Evolutionary conservation across 1,140 invertebrate species (phyloP).

Genomic region (Hylyphantes graminicola): DNA sequence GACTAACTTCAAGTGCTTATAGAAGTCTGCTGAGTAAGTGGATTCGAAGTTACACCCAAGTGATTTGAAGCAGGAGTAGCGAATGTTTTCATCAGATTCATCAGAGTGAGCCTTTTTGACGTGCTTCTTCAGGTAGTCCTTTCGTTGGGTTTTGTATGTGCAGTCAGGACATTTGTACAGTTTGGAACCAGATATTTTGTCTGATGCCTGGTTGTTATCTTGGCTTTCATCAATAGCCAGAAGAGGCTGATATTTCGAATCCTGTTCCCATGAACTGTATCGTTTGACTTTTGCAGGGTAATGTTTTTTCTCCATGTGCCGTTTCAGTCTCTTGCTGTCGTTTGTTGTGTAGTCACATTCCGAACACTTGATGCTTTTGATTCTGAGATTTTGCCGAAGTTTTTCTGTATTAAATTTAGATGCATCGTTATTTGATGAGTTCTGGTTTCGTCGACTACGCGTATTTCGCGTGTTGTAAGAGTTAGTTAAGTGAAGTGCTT

Average conservation of each 20-base stretch:
- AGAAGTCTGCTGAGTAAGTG: slow-evolving; percentile 8
- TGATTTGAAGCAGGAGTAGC: slow-evolving; percentile 9
- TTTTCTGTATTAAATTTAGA: neutral
- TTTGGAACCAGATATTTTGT: neutral
- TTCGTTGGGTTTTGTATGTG: neutral
- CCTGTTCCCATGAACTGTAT: neutral
- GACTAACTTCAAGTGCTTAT: slow-evolving; percentile 3
- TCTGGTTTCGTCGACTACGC: neutral
- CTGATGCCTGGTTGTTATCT: neutral
- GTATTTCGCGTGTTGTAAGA: neutral
- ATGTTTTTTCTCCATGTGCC: neutral
- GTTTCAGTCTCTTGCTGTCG: neutral
- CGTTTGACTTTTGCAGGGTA: too few species aligned
- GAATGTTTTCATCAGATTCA: slow-evolving; percentile 3
- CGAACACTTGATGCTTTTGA: neutral
- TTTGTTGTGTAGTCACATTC: neutral
- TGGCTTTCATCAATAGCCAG: neutral
- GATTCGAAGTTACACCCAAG: slow-evolving; percentile 2
- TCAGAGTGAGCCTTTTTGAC: neutral
- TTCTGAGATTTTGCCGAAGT: neutral
- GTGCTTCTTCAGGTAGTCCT: neutral
- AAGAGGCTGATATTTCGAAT: too few species aligned
- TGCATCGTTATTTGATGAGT: neutral
- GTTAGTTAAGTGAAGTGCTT: neutral
- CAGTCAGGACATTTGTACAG: neutral